Evolutionary conservation across 2,113 vertebrate genomes (phyloP).

Genomic region (Hippocampus zosterae): DNA sequence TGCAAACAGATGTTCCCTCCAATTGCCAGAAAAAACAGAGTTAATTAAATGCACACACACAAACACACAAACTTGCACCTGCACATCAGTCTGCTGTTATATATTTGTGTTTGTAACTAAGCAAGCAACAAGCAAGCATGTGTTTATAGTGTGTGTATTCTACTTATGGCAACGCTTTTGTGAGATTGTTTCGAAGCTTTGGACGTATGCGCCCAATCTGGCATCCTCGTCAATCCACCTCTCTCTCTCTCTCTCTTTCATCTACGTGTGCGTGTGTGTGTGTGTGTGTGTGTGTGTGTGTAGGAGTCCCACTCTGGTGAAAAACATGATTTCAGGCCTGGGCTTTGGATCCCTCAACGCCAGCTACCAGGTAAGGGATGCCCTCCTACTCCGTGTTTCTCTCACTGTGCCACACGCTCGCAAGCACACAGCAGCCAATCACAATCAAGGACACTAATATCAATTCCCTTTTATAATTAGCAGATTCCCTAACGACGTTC

Average conservation of each 20-base stretch:
- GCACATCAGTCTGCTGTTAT: constrained; percentile 41
- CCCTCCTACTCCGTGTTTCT: neutral
- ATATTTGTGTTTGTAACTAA: constrained; percentile 11
- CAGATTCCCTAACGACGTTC: constrained; percentile 68
- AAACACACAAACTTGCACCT: constrained; percentile 42
- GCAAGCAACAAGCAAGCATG: constrained; percentile 34
- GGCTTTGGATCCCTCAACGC: constrained; percentile 95
- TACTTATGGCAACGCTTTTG: constrained; percentile 46
- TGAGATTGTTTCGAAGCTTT: constrained; percentile 32
- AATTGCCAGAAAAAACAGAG: constrained; percentile 49
- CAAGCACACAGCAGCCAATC: constrained; percentile 37
- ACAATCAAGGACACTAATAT: constrained; percentile 74
- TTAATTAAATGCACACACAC: constrained; percentile 45
- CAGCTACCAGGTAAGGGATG: constrained; percentile 90
- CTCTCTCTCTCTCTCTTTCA: neutral
- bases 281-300: constrained; percentile 16
- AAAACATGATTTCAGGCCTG: constrained; percentile 98
- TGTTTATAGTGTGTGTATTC: constrained; percentile 56
- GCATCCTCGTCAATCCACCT: constrained; percentile 15
- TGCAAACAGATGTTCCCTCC: constrained; percentile 69
- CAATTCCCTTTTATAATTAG: constrained; percentile 80
- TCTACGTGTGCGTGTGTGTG: constrained; percentile 18
- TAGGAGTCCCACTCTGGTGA: constrained; percentile 98
- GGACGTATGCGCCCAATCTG: constrained; percentile 50
- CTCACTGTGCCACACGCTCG: constrained; percentile 8